These are phyloP conservation scores for Tenthredo scrophulariae DNA, from an alignment of 2,888 invertebrate species.

Conservation along the genomic window DNA sequence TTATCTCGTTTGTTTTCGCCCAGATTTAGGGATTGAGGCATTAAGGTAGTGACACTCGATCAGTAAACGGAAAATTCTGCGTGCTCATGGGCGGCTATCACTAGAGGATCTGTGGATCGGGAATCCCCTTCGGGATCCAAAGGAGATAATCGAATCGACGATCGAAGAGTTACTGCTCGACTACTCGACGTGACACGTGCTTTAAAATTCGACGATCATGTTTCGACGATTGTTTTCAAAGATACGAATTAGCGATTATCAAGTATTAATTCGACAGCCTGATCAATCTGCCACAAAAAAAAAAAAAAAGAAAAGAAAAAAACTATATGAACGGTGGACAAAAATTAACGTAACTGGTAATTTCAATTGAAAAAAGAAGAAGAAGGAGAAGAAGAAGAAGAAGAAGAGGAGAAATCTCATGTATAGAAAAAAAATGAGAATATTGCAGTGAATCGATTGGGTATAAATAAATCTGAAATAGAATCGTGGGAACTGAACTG, in stretches of 20 bases:
- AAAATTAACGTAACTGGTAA: not conserved
- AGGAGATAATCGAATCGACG: not conserved
- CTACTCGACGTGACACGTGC: conserved; percentile 15
- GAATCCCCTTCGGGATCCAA: conserved; percentile 57
- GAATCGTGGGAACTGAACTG: not conserved
- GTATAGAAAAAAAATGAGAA: not conserved
- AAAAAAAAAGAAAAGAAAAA: not conserved
- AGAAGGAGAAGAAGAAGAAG: not conserved
- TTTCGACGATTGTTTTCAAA: conserved; percentile 36
- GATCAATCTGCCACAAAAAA: not conserved
- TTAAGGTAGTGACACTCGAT: conserved; percentile 61
- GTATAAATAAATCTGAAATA: not conserved
- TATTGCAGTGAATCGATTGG: not conserved
- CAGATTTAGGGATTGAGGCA: not conserved
- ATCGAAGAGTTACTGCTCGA: not conserved
- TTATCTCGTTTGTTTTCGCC: not conserved
- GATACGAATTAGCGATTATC: conserved; percentile 56
- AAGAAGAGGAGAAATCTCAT: not conserved
- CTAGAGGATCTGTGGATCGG: conserved; percentile 62
- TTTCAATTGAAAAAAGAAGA: not conserved
- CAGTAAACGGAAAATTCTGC: conserved; percentile 69
- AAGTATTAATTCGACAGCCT: conserved; percentile 10
- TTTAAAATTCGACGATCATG: conserved; percentile 11
- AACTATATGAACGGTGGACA: not conserved
- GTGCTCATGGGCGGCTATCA: conserved; percentile 70